Evolutionary conservation across 2,888 invertebrate genomes (phyloP).

Genomic region (Dromius quadrimaculatus): DNA sequence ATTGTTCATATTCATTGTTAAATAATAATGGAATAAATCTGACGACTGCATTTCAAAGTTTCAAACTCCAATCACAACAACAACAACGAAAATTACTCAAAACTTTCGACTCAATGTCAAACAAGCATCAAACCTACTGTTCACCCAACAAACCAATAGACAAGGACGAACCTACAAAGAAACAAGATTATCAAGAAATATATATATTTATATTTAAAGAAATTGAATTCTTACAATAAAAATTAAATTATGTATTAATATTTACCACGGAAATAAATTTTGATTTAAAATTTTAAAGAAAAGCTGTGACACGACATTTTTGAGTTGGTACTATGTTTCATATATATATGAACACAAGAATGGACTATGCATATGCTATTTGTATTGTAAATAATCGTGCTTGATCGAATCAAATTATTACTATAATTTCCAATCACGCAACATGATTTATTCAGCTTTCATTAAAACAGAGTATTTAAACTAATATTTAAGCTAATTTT

Average conservation of each 20-base stretch:
- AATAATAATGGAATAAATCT: slow-evolving; percentile 64
- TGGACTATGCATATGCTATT: no score
- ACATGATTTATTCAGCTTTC: no score
- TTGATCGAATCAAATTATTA: no score
- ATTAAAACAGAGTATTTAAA: no score
- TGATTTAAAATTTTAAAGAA: not conserved
- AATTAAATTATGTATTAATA: not conserved
- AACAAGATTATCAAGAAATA: not conserved
- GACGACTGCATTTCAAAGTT: slow-evolving; percentile 59
- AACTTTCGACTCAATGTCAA: slow-evolving; percentile 43
- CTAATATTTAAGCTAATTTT: no score
- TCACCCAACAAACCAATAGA: slow-evolving; percentile 42
- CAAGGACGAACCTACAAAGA: not conserved
- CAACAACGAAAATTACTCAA: slow-evolving; percentile 51
- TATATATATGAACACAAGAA: no score
- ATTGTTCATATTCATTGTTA: slow-evolving; percentile 65
- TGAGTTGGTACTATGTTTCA: no score
- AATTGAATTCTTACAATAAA: no score
- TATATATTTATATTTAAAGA: slow-evolving; percentile 2
- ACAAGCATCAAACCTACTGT: slow-evolving; percentile 50
- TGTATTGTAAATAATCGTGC: no score
- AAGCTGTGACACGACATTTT: no score
- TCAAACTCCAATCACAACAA: slow-evolving; percentile 40
- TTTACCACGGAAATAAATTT: not conserved
- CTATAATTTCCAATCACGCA: no score